Evolutionary conservation across 2,888 invertebrate species (phyloP), one percentile per base, ranked within the genome.

Genomic region (Ophraella communa): DNA sequence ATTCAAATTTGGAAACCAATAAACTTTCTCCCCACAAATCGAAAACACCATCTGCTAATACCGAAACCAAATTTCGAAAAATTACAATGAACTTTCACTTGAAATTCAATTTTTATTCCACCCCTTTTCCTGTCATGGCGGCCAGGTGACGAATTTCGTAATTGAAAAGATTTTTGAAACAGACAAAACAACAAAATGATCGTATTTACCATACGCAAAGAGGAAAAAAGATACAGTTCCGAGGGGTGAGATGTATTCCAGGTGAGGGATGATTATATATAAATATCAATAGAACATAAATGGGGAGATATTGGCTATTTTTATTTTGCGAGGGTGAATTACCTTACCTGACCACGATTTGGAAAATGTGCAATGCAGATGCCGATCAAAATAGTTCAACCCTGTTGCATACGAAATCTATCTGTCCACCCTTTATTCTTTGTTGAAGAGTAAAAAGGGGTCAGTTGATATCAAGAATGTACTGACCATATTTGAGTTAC

Each of bases 61-160:
- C 17, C 47, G 21, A 27, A 27, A 51, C 27, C 17, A 52, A 63
- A 66, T 63, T 49, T 60, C 56, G 56, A 60, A 61, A 62, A 56
- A 53, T 45, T 35, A 58, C 59, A 51, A 60, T 54, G 54, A 60
- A 66, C 66, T 66, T 66, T 66, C 66, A 56, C 47, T 62, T 49
- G 11, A 24, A 65, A 54, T 54, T 53, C 47, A 54, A 55, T 58
- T 54, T 53, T 59, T 45, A 44, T 52, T 45, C 23, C 54, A 63
- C 51, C 59, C 66, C 66, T 53, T 60, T 66, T 63, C 66, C 55
- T 56, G 56, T 45, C 10, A 5, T 35, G 47, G 35, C 47, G 44
- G 53, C 66, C 66, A 66, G 66, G 66, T 66, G 66, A 66, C 63
- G 60, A 63, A 63, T 63, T 56, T 61, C 55, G 17, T 60, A 66